Base-by-base conservation (phyloP, 1,140 invertebrate species). In the Drosophila albomicans region DNA sequence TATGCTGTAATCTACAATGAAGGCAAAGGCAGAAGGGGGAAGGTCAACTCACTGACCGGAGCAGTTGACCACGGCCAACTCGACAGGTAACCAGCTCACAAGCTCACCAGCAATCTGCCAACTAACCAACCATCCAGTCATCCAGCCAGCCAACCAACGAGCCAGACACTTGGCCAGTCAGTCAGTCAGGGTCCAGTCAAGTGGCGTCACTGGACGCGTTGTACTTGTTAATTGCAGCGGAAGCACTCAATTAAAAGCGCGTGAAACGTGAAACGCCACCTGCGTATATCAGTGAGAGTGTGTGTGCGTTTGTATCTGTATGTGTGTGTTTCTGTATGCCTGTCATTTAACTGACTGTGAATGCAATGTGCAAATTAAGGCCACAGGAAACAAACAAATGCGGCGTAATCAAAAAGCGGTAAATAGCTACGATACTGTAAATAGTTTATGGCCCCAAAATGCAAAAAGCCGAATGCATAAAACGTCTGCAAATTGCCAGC, bases 201-300 rank as follows among this genome's bases (percentile, higher is more conserved):
- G 59, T 68, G 82, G 69, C 80, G 52, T 52, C 74, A 66, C 59
- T 81, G 82, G 64, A 81, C 68, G 71, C 82, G 82, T 82, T 87
- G 84, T 84, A 89, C 78, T 89, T 89, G 85, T 89, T 89, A 89
- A 89, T 89, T 89, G 85, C 85, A 85, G 85, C 85, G 85, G 85
- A 89, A 89, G 85, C 85, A 89, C 85, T 89, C 85, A 89, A 89
- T 89, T 89, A 89, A 89, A 89, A 81, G 85, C 86, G 85, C 85
- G 85, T 89, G 86, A 89, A 89, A 89, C 85, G 84, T 84, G 70
- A 78, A 75, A 71, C 81, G 85, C 80, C 85, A 87, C 85, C 84
- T 88, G 82, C 69, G 52, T 75, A 43, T 72, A 41, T 59, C 20
- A 25, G 20, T 25, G 20, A 25, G 35, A 5, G 15, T 51, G 32